phyloP scores from a whole-genome alignment of 1,140 invertebrate genomes.

The Drosophila ercepeae region DNA sequence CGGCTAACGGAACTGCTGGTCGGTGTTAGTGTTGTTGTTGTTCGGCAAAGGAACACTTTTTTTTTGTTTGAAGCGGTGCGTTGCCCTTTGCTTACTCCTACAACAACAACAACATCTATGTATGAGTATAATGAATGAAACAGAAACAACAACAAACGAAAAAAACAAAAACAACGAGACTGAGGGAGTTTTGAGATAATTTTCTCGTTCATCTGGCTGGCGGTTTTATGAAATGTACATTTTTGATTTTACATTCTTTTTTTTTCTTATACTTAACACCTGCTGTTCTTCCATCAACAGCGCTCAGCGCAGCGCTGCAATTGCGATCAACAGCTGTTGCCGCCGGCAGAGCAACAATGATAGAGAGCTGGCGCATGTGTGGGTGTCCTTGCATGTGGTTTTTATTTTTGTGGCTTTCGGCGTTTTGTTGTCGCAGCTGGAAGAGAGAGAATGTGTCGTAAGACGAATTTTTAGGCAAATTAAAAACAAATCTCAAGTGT shows the following conservation, averaged over 20 bases:
- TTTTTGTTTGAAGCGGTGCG: slow-evolving; percentile 57
- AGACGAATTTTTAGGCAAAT: not conserved
- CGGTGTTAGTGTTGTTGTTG: slow-evolving; percentile 50
- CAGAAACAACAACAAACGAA: slow-evolving; percentile 27
- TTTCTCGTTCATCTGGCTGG: slow-evolving; percentile 38
- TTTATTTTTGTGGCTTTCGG: slow-evolving; percentile 17
- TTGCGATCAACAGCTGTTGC: slow-evolving; percentile 74
- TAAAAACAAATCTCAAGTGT: not conserved
- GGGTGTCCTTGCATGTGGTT: slow-evolving; percentile 39
- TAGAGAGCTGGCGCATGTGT: slow-evolving; percentile 24
- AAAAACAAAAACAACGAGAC: slow-evolving; percentile 5
- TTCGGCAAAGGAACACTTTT: slow-evolving; percentile 52
- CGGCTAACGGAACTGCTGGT: slow-evolving; percentile 49
- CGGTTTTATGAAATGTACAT: slow-evolving; percentile 34
- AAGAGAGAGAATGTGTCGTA: not conserved
- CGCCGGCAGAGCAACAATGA: slow-evolving; percentile 18
- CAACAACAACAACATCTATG: slow-evolving; percentile 46
- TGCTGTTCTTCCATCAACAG: slow-evolving; percentile 71
- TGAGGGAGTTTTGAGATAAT: slow-evolving; percentile 34
- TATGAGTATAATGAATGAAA: slow-evolving; percentile 59
- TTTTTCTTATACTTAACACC: slow-evolving; percentile 70
- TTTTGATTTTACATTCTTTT: slow-evolving; percentile 66
- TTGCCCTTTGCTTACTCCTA: slow-evolving; percentile 65
- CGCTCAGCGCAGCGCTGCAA: slow-evolving; percentile 37
- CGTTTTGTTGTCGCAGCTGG: slow-evolving; percentile 31